phyloP scores from a whole-genome alignment of 2,888 invertebrate genomes.

The Dioctria rufipes region DNA sequence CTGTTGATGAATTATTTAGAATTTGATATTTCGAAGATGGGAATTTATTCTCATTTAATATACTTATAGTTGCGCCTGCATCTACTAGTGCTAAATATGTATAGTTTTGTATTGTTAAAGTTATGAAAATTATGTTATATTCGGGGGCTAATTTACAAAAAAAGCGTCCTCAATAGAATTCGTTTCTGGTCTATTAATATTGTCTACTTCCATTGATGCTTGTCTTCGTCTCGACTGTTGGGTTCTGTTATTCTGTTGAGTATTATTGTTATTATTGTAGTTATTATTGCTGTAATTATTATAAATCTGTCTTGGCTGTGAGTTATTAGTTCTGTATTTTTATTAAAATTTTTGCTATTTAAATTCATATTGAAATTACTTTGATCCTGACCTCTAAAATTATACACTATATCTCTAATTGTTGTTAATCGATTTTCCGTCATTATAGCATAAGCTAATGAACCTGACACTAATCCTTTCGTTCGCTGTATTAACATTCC shows the following conservation, averaged over 20 bases:
- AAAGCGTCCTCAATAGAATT: slow-evolving; percentile 40
- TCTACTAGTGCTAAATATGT: slow-evolving; percentile 16
- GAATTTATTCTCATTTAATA: slow-evolving; percentile 53
- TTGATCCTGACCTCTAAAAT: too few species aligned
- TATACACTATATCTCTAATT: too few species aligned
- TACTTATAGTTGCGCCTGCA: slow-evolving; percentile 55
- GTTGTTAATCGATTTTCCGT: too few species aligned
- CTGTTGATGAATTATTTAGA: not conserved
- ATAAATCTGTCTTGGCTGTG: slow-evolving; percentile 21
- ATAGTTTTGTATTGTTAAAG: slow-evolving; percentile 32
- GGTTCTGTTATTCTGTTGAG: not conserved
- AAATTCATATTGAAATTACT: too few species aligned
- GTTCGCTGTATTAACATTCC: slow-evolving; percentile 8
- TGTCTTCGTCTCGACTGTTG: not conserved
- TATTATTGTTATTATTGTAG: not conserved
- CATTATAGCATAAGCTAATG: slow-evolving; percentile 18
- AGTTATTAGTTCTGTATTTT: slow-evolving; percentile 3
- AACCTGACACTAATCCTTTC: slow-evolving; percentile 46
- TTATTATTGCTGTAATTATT: not conserved
- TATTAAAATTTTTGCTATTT: too few species aligned
- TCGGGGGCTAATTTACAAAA: slow-evolving; percentile 55
- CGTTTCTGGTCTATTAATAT: slow-evolving; percentile 38
- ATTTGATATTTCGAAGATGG: slow-evolving; percentile 18
- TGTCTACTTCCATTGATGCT: not conserved
- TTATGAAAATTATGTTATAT: slow-evolving; percentile 46